These are phyloP conservation scores for Cladopsammia gracilis DNA, from an alignment of 64 coral and sea anemone genomes.

Conservation along the genomic window DNA sequence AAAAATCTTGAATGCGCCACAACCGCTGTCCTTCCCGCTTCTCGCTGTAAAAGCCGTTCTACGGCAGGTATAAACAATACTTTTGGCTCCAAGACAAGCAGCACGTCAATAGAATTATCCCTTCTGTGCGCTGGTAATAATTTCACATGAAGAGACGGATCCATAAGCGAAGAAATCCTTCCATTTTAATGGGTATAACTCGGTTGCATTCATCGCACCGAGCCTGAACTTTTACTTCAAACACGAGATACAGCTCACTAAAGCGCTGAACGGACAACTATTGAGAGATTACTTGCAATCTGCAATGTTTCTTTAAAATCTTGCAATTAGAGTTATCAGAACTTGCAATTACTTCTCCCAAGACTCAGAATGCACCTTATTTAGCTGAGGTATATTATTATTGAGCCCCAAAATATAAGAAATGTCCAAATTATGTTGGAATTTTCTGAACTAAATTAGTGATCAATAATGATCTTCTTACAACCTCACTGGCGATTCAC, in stretches of 20 bases:
- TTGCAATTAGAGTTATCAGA: background rate
- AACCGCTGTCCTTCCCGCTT: slow-evolving; percentile 69
- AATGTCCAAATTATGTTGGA: background rate
- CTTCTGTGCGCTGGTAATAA: slow-evolving; percentile 46
- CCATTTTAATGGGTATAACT: slow-evolving; percentile 71
- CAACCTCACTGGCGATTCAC: slow-evolving; percentile 22
- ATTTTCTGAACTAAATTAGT: background rate
- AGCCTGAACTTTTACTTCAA: slow-evolving; percentile 98
- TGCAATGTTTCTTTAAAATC: background rate
- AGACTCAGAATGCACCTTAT: background rate
- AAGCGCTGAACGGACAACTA: slow-evolving; percentile 52
- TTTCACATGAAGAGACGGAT: slow-evolving; percentile 57
- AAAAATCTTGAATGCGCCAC: slow-evolving; percentile 79
- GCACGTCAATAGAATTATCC: slow-evolving; percentile 36
- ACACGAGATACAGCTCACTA: slow-evolving; percentile 98
- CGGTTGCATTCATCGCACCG: slow-evolving; percentile 89
- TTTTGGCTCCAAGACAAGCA: slow-evolving; percentile 41
- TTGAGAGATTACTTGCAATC: slow-evolving; percentile 50
- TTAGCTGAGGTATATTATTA: background rate
- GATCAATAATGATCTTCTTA: slow-evolving; percentile 73
- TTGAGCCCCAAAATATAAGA: slow-evolving; percentile 2
- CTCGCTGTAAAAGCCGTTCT: slow-evolving; percentile 73
- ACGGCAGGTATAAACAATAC: slow-evolving; percentile 63
- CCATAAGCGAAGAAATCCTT: slow-evolving; percentile 70
- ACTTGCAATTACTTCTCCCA: slow-evolving; percentile 1